phyloP scores from a whole-genome alignment of 1,140 invertebrate species.

The Saccostrea echinata region DNA sequence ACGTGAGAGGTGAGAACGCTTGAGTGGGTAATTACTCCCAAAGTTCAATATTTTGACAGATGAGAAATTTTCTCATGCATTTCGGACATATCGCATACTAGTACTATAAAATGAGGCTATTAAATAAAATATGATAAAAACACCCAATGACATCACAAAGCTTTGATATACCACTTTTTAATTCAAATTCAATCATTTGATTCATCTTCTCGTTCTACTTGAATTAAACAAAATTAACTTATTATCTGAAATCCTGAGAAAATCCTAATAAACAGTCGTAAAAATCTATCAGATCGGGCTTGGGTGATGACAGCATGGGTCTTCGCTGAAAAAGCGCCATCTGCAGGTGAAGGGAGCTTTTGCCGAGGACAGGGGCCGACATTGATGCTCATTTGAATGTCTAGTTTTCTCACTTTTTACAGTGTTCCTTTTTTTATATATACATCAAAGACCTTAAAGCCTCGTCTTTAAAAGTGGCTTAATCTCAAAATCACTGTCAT shows the following conservation, averaged over 20 bases:
- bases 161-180: conserved; percentile 3
- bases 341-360: not conserved
- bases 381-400: conserved; percentile 28
- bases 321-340: conserved; percentile 3
- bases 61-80: conserved; percentile 37
- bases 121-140: conserved; percentile 5
- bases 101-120: conserved; percentile 2
- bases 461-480: conserved; percentile 20
- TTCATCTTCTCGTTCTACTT: conserved; percentile 33
- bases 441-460: conserved; percentile 10
- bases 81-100: conserved; percentile 26
- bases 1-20: not conserved
- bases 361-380: not conserved
- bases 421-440: not conserved
- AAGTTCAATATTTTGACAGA: conserved; percentile 37
- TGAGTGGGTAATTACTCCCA: not conserved
- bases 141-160: conserved; percentile 8
- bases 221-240: conserved; percentile 36
- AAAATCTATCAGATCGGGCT: conserved; percentile 20
- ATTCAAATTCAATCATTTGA: conserved; percentile 30
- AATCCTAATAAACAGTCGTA: conserved; percentile 13
- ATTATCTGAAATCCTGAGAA: conserved; percentile 37
- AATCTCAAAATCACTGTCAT: conserved; percentile 30
- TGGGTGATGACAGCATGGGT: not conserved
- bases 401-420: conserved; percentile 25